Evolutionary conservation across 2,113 vertebrate species (phyloP).

Genomic region (Zosterops pallidus): DNA sequence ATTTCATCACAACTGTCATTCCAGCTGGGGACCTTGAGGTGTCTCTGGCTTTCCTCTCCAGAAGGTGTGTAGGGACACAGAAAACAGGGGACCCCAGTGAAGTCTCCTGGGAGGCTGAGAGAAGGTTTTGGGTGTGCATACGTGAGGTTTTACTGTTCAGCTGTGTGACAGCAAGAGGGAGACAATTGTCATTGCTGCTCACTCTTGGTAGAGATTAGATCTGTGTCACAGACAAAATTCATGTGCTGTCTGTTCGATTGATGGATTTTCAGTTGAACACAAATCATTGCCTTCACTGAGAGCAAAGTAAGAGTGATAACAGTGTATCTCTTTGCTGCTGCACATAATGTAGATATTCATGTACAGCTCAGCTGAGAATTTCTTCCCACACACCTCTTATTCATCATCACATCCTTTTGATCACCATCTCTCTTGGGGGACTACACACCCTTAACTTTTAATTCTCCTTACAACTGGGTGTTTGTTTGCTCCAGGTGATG

Average conservation of each 20-base stretch:
- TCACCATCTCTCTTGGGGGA: background rate
- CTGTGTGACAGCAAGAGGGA: background rate
- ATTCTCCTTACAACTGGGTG: background rate
- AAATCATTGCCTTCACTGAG: background rate
- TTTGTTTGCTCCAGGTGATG: background rate
- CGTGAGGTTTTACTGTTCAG: background rate
- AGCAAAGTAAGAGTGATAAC: background rate
- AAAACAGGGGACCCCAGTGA: background rate
- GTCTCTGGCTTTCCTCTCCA: background rate
- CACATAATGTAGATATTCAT: background rate
- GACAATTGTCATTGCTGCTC: background rate
- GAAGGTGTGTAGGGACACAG: background rate
- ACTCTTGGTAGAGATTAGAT: background rate
- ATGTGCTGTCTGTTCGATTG: background rate
- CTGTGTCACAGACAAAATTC: background rate
- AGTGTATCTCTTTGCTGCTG: background rate
- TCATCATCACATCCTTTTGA: background rate
- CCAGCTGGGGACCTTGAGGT: background rate
- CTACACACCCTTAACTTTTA: background rate
- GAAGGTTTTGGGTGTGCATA: fast-evolving
- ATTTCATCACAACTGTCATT: background rate
- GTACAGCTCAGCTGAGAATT: background rate
- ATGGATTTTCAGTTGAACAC: conserved; percentile 1
- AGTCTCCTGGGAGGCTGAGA: background rate
- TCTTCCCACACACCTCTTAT: background rate